Conservation (phyloP, 2,113 vertebrate species). For the Semnopithecus entellus region DNA sequence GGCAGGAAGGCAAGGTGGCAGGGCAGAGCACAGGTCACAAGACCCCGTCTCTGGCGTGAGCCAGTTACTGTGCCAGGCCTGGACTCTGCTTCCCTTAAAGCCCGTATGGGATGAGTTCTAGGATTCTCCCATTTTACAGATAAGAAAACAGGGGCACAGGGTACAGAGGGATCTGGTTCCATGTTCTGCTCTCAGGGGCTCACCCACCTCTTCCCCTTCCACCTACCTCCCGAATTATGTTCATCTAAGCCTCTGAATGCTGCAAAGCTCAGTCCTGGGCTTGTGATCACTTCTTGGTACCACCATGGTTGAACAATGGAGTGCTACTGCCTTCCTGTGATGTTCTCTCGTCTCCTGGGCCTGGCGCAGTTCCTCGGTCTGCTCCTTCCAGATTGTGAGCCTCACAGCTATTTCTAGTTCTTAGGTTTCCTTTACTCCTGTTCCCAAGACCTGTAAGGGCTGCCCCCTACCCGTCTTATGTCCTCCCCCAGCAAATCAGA, state of each 20-base stretch:
- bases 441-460: background rate
- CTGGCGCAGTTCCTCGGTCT: background rate
- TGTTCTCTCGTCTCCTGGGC: background rate
- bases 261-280: background rate
- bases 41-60: fast-evolving
- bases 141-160: background rate
- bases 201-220: background rate
- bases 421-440: background rate
- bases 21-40: background rate
- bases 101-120: background rate
- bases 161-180: background rate
- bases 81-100: background rate
- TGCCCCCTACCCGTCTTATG: too few relatives aligned
- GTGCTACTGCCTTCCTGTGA: fast-evolving
- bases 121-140: background rate
- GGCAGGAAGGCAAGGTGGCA: background rate
- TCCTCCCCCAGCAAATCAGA: background rate
- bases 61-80: background rate
- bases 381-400: background rate
- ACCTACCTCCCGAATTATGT: background rate
- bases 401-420: background rate
- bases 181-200: background rate
- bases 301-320: fast-evolving
- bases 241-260: background rate
- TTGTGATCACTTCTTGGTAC: background rate